These are phyloP conservation scores for Temnothorax longispinosus DNA, from an alignment of 1,140 invertebrate species.

Conservation along the genomic window DNA sequence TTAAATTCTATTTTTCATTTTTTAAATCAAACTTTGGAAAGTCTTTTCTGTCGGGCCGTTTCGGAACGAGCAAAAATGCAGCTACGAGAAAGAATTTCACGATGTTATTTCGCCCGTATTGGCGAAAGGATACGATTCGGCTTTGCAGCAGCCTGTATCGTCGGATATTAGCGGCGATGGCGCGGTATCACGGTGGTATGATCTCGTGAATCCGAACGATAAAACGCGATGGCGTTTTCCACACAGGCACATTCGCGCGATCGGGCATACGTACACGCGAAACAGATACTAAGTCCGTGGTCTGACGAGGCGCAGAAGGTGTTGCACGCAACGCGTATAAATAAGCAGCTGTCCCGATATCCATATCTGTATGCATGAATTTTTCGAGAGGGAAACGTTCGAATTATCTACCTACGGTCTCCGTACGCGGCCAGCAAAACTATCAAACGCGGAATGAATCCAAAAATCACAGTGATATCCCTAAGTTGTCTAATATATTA, in stretches of 20 bases:
- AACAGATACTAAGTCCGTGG: conserved; percentile 18
- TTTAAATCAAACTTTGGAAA: not conserved
- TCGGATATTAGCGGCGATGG: conserved; percentile 55
- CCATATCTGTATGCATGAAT: not conserved
- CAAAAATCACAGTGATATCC: not conserved
- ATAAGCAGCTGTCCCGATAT: conserved; percentile 37
- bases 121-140: not conserved
- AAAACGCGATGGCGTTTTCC: conserved; percentile 61
- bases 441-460: not conserved
- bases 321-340: conserved; percentile 65
- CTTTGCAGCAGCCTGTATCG: conserved; percentile 31
- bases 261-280: not conserved
- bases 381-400: not conserved
- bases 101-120: conserved; percentile 25
- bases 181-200: conserved; percentile 51
- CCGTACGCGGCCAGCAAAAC: not conserved
- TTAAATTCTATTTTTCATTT: not conserved
- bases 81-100: conserved; percentile 9
- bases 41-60: not conserved
- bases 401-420: not conserved
- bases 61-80: not conserved
- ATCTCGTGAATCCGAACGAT: conserved; percentile 66
- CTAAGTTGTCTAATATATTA: not conserved
- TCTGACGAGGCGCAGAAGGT: conserved; percentile 19
- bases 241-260: not conserved